These are phyloP conservation scores for Temnothorax unifasciatus DNA, from an alignment of 2,888 invertebrate species.

Conservation along the genomic window DNA sequence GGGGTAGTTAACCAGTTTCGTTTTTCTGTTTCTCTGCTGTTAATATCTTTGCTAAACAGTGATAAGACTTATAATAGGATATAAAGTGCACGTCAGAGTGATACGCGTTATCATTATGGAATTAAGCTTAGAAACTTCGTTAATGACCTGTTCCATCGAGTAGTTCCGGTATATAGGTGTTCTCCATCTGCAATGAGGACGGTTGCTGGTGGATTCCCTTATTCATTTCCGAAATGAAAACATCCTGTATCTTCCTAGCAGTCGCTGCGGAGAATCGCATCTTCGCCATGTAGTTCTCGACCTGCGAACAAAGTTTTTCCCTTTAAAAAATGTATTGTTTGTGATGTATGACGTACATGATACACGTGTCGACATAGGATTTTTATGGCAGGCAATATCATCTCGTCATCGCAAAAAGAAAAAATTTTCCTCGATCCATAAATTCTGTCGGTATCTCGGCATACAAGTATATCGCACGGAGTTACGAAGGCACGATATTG, in stretches of 20 bases:
- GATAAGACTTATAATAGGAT: not conserved
- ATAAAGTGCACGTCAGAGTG: not conserved
- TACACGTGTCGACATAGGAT: not conserved
- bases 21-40: not conserved
- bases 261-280: constrained; percentile 86
- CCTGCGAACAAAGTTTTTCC: constrained; percentile 68
- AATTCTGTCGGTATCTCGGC: constrained; percentile 36
- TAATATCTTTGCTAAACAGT: constrained; percentile 3
- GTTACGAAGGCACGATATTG: not conserved
- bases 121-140: constrained; percentile 21
- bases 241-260: constrained; percentile 87
- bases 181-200: constrained; percentile 92
- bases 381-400: constrained; percentile 14
- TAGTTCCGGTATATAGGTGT: constrained; percentile 92
- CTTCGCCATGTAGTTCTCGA: constrained; percentile 79
- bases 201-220: constrained; percentile 89
- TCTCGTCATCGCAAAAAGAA: not conserved
- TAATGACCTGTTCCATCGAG: constrained; percentile 90
- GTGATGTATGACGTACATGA: not conserved
- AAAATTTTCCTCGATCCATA: constrained; percentile 47
- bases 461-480: constrained; percentile 6
- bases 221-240: constrained; percentile 90
- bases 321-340: not conserved
- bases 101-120: constrained; percentile 2
- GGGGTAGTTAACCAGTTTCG: not conserved